A percentile compares a stretch with the other conserved stretches of the same genome.
phyloP scores from a whole-genome alignment of 2,888 invertebrate species.

The Alloplasta piceator region DNA sequence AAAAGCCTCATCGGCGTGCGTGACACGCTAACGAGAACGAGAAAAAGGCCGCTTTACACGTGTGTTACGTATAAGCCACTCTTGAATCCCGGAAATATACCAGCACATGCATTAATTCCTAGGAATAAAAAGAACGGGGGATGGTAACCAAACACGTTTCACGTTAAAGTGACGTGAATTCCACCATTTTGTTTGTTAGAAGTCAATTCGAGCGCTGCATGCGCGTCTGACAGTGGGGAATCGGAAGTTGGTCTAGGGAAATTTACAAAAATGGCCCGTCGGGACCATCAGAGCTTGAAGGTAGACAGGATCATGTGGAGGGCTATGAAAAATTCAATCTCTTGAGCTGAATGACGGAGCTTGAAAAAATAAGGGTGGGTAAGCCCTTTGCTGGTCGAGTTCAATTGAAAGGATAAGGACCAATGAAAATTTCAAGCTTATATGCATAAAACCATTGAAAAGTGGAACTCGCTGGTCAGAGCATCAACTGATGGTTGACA shows the following conservation, averaged over 20 bases:
- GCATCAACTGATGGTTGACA: not conserved
- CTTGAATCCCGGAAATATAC: conserved; percentile 15
- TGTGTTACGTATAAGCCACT: not conserved
- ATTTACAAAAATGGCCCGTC: conserved; percentile 23
- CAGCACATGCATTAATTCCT: conserved; percentile 5
- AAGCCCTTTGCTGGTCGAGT: conserved; percentile 20
- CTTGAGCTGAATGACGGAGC: conserved; percentile 54
- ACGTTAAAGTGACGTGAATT: too few relatives aligned
- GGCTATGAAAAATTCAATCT: conserved; percentile 32
- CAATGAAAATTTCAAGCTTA: not conserved
- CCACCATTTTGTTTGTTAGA: conserved; percentile 37
- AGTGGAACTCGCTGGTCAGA: not conserved
- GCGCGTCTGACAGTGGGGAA: conserved; percentile 73
- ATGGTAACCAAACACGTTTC: too few relatives aligned
- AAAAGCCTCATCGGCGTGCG: conserved; percentile 82
- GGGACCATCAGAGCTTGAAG: not conserved
- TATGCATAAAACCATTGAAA: conserved; percentile 1
- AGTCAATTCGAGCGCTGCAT: conserved; percentile 68
- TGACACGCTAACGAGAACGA: conserved; percentile 82
- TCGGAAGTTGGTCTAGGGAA: conserved; percentile 74
- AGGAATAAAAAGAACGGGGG: too few relatives aligned
- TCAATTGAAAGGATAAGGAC: not conserved
- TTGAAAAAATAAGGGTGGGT: conserved; percentile 40
- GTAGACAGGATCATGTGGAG: not conserved
- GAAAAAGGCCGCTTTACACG: conserved; percentile 60